Evolutionary conservation across 2,113 vertebrate genomes (phyloP).

Genomic region (Silurus glanis): DNA sequence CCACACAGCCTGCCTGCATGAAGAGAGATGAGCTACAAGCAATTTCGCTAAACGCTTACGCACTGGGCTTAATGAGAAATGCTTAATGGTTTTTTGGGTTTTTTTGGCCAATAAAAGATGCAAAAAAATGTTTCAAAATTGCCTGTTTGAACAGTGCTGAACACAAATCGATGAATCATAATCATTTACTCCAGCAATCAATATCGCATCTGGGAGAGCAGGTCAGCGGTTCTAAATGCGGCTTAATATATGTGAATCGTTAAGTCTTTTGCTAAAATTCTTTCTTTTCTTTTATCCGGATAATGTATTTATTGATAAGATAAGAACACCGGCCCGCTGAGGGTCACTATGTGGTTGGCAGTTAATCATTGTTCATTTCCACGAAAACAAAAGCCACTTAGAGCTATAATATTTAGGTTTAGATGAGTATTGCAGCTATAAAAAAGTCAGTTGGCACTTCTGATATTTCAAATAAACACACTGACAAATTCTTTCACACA

Average conservation of each 20-base stretch:
- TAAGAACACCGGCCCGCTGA: constrained; percentile 56
- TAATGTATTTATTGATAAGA: constrained; percentile 62
- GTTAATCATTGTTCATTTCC: constrained; percentile 61
- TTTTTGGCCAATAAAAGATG: background rate
- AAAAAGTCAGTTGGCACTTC: background rate
- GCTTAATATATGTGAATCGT: constrained; percentile 19
- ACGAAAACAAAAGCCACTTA: constrained; percentile 38
- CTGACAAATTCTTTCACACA: background rate
- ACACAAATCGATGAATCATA: background rate
- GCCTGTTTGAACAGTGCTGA: background rate
- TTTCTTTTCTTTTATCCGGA: constrained; percentile 45
- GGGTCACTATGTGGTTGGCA: constrained; percentile 58
- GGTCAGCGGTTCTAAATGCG: constrained; percentile 17
- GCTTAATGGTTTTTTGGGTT: background rate
- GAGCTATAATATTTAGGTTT: constrained; percentile 11
- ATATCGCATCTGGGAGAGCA: background rate
- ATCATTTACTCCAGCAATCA: background rate
- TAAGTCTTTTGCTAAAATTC: constrained; percentile 31
- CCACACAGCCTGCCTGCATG: constrained; percentile 22
- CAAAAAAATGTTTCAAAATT: background rate
- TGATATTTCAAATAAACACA: background rate
- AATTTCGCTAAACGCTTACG: constrained; percentile 16
- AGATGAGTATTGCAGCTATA: background rate
- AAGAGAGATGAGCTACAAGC: constrained; percentile 39
- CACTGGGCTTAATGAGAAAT: constrained; percentile 22